Evolutionary conservation across 2,113 vertebrate species (phyloP).

Genomic region (Anhinga anhinga): DNA sequence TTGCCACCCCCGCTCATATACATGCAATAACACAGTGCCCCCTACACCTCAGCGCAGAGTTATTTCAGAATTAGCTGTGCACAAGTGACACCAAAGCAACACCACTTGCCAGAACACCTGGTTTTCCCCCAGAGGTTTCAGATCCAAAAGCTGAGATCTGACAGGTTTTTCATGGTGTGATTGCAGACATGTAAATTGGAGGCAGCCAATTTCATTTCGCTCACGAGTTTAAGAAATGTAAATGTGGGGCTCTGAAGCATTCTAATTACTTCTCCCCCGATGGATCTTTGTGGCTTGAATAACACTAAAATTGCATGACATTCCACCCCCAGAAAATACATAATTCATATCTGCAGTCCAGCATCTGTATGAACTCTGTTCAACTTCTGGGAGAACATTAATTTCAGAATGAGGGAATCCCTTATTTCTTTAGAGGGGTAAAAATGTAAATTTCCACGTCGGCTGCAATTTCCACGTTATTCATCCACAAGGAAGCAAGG

Average conservation of each 20-base stretch:
- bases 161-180: conserved; percentile 11
- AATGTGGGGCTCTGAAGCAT: conserved; percentile 50
- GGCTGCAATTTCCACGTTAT: neutral
- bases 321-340: conserved; percentile 58
- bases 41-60: neutral
- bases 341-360: conserved; percentile 51
- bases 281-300: conserved; percentile 49
- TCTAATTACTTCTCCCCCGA: conserved; percentile 18
- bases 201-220: conserved; percentile 34
- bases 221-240: conserved; percentile 45
- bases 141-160: conserved; percentile 26
- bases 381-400: conserved; percentile 11
- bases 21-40: neutral
- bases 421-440: conserved; percentile 12
- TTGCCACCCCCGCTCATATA: neutral
- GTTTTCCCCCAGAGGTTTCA: neutral
- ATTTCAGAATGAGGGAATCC: conserved; percentile 63
- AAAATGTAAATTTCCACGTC: neutral
- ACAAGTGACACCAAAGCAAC: neutral
- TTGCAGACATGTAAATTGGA: conserved; percentile 39
- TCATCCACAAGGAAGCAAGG: neutral
- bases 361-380: conserved; percentile 9
- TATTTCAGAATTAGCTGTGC: neutral
- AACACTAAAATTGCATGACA: conserved; percentile 40
- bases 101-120: conserved; percentile 11